Percentiles rank a stretch among this genome's conserved stretches.
phyloP scores from a whole-genome alignment of 2,888 invertebrate species.

The Caenorhabditis sp. region DNA sequence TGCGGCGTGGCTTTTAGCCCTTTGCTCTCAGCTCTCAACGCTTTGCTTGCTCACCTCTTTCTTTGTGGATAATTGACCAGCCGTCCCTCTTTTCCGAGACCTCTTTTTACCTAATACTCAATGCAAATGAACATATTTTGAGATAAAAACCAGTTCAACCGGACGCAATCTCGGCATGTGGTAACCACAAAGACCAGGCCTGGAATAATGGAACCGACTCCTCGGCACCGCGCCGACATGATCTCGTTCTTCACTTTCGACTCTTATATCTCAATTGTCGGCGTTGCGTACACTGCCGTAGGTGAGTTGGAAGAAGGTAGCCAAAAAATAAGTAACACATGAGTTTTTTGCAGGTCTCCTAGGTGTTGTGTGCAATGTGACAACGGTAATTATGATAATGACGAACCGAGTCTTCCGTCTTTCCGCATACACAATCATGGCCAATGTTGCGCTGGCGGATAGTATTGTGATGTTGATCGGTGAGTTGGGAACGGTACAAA shows the following conservation, averaged over 20 bases:
- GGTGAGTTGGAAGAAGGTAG: no score
- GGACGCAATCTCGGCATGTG: conserved; percentile 32
- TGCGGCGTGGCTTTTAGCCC: not conserved
- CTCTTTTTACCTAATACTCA: conserved; percentile 2
- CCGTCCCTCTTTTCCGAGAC: not conserved
- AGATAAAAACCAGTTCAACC: no score
- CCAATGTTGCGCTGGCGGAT: conserved; percentile 68
- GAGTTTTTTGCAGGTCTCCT: conserved; percentile 63
- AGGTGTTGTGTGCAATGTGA: conserved; percentile 72
- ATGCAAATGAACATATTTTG: not conserved
- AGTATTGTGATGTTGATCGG: conserved; percentile 66
- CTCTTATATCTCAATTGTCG: conserved; percentile 52
- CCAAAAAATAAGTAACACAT: no score
- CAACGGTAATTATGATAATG: conserved; percentile 75
- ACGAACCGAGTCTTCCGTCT: conserved; percentile 75
- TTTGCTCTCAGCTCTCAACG: no score
- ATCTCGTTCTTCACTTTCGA: conserved; percentile 56
- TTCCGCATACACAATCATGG: conserved; percentile 78
- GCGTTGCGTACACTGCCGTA: conserved; percentile 52
- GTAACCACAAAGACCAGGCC: not conserved
- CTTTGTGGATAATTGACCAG: not conserved
- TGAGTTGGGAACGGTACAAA: conserved; percentile 2
- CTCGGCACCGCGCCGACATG: conserved; percentile 50
- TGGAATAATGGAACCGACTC: conserved; percentile 34
- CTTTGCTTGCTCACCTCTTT: no score